Evolutionary conservation across 2,113 vertebrate species (phyloP).

Genomic region (Tautogolabrus adspersus): DNA sequence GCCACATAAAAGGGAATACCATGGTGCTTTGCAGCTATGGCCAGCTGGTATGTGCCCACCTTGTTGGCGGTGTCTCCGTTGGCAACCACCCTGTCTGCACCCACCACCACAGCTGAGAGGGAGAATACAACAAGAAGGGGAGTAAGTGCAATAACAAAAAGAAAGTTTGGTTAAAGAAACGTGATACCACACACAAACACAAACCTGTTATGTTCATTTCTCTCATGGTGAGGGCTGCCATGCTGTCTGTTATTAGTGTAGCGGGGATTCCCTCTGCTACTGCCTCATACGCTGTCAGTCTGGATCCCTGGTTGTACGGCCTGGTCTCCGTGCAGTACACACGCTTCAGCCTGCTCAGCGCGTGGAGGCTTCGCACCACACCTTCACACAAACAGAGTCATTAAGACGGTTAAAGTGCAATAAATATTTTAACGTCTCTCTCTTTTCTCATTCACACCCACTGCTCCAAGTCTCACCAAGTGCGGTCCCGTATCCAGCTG

Average conservation of each 20-base stretch:
- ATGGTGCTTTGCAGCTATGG: constrained; percentile 88
- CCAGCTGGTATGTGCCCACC: constrained; percentile 93
- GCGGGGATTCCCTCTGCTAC: constrained; percentile 88
- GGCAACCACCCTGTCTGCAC: constrained; percentile 90
- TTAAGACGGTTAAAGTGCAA: neutral
- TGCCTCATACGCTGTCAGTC: constrained; percentile 91
- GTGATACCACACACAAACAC: neutral
- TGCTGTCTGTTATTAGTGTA: constrained; percentile 91
- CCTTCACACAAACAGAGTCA: constrained; percentile 74
- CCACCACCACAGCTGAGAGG: constrained; percentile 88
- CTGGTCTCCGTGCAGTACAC: constrained; percentile 93
- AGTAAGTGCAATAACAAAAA: neutral
- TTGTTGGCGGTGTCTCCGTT: constrained; percentile 94
- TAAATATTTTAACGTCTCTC: neutral
- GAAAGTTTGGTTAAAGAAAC: neutral
- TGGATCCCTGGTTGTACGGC: constrained; percentile 92
- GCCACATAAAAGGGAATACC: constrained; percentile 93
- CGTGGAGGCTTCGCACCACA: constrained; percentile 88
- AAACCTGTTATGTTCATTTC: constrained; percentile 87
- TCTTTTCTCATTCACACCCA: neutral
- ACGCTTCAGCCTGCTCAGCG: constrained; percentile 84
- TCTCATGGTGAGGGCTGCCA: constrained; percentile 88
- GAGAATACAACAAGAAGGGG: neutral
- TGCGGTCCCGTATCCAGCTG: constrained; percentile 91
- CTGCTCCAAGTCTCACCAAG: constrained; percentile 79